These are phyloP conservation scores for Percopsis transmontana DNA, from an alignment of 2,113 vertebrate species.

Conservation along the genomic window DNA sequence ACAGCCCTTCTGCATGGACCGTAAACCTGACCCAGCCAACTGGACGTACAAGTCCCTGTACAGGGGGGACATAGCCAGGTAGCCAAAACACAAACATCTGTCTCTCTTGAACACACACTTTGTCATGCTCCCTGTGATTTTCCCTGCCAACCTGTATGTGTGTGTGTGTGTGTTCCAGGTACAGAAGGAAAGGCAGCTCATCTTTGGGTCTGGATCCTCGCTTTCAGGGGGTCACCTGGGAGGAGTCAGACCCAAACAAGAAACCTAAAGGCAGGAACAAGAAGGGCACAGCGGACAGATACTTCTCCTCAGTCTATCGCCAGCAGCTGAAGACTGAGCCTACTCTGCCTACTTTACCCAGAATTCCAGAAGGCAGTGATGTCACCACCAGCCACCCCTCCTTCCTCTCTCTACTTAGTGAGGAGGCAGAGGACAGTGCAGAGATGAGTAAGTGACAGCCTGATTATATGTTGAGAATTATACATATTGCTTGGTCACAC, in stretches of 20 bases:
- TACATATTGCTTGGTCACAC: too few relatives aligned
- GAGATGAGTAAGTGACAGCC: conserved; percentile 34
- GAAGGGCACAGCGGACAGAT: conserved; percentile 75
- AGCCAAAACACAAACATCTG: conserved; percentile 28
- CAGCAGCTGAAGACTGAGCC: conserved; percentile 73
- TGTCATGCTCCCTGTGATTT: not conserved
- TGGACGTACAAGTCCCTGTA: conserved; percentile 97
- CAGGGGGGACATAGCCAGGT: conserved; percentile 91
- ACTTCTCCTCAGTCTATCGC: conserved; percentile 79
- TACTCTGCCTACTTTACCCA: conserved; percentile 28
- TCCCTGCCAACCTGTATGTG: not conserved
- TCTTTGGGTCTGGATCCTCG: conserved; percentile 85
- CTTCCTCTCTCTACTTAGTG: conserved; percentile 67
- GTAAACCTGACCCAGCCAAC: conserved; percentile 88
- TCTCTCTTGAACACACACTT: conserved; percentile 1
- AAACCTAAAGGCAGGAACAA: conserved; percentile 58
- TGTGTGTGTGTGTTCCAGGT: conserved; percentile 72
- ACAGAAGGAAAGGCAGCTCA: conserved; percentile 86
- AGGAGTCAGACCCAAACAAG: conserved; percentile 70
- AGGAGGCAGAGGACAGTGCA: conserved; percentile 24
- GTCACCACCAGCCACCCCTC: conserved; percentile 22
- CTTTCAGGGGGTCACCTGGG: conserved; percentile 85
- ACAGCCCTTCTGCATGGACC: conserved; percentile 86
- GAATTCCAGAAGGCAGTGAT: conserved; percentile 12
- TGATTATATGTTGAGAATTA: not conserved